Evolutionary conservation across 2,888 invertebrate species (phyloP).

Genomic region (Tenthredo distinguenda): DNA sequence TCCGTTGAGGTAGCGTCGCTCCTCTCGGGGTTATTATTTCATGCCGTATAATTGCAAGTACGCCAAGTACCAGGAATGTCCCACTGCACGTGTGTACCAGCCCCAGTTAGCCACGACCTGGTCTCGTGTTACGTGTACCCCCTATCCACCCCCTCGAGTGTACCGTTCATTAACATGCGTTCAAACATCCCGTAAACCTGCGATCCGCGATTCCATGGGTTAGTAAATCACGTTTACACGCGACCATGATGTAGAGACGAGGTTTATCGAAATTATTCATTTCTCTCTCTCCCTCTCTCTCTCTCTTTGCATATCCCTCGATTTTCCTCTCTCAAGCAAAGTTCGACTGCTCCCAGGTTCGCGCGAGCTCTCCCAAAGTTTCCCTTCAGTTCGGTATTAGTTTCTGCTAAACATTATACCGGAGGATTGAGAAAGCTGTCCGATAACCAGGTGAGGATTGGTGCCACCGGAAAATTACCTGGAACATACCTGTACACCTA

Average conservation of each 20-base stretch:
- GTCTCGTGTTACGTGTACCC: neutral
- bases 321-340: neutral
- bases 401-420: neutral
- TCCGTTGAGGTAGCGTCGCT: conserved; percentile 35
- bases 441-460: conserved; percentile 20
- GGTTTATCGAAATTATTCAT: conserved; percentile 35
- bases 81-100: conserved; percentile 35
- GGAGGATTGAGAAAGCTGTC: neutral
- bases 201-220: conserved; percentile 32
- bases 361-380: conserved; percentile 11
- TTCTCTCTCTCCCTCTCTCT: conserved; percentile 12
- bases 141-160: conserved; percentile 10
- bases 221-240: conserved; percentile 34
- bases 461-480: conserved; percentile 15
- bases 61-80: conserved; percentile 46
- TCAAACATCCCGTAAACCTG: conserved; percentile 43
- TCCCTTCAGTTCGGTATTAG: neutral
- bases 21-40: conserved; percentile 64
- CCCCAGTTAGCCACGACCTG: conserved; percentile 37
- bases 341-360: neutral
- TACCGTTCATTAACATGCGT: conserved; percentile 45
- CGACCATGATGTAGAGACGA: conserved; percentile 20
- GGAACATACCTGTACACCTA: neutral
- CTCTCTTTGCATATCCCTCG: neutral
- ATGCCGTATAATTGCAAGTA: conserved; percentile 59